A percentile compares a stretch with the other conserved stretches of the same genome.
These are phyloP conservation scores for Calameuta idolon DNA, from an alignment of 2,888 invertebrate species.

Conservation along the genomic window DNA sequence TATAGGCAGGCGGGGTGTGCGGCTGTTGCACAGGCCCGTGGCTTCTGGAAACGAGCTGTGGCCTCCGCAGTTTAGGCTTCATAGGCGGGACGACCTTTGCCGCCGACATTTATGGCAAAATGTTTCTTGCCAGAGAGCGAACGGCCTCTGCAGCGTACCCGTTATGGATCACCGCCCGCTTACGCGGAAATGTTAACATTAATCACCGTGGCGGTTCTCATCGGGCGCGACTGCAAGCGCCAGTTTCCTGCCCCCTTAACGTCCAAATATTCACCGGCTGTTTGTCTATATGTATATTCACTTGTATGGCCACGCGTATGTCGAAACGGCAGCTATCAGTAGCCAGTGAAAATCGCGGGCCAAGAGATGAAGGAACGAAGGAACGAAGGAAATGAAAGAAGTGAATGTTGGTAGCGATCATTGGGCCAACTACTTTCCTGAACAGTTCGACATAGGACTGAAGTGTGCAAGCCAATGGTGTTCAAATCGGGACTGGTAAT, in stretches of 20 bases:
- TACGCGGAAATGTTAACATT: slow-evolving; percentile 17
- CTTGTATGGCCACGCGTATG: neutral
- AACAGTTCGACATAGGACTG: neutral
- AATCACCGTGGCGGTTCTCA: slow-evolving; percentile 10
- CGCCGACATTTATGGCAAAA: slow-evolving; percentile 23
- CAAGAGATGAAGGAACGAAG: neutral
- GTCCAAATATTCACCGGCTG: neutral
- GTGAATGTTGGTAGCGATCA: neutral
- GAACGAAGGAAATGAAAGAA: neutral
- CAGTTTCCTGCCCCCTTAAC: neutral
- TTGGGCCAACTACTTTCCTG: neutral
- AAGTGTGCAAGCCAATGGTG: neutral
- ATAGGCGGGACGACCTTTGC: slow-evolving; percentile 17
- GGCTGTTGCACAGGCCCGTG: neutral
- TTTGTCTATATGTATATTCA: neutral
- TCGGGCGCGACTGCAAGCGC: neutral
- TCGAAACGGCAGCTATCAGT: neutral
- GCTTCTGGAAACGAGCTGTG: neutral
- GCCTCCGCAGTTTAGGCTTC: neutral
- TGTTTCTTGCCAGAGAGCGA: slow-evolving; percentile 17
- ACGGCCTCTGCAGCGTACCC: slow-evolving; percentile 7
- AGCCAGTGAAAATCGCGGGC: neutral
- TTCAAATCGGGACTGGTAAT: neutral
- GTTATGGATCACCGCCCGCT: slow-evolving; percentile 20
- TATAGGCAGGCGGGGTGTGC: neutral